Percentiles rank a stretch among this genome's conserved stretches.
Evolutionary conservation across 2,113 vertebrate genomes (phyloP).

Genomic region (Formicarius rufipectus): DNA sequence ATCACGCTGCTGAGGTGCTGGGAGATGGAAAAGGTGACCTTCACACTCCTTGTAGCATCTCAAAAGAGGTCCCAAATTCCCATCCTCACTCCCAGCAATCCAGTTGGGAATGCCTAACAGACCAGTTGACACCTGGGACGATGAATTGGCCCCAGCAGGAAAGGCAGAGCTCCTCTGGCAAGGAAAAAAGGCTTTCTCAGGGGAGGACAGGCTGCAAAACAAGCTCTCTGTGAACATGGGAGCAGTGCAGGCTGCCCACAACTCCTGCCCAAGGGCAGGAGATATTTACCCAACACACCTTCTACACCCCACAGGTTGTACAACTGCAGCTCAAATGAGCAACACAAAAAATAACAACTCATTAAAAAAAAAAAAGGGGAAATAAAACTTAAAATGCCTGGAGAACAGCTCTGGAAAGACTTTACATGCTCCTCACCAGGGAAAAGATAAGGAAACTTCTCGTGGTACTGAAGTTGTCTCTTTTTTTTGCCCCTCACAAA

Average conservation of each 20-base stretch:
- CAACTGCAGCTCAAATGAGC: neutral
- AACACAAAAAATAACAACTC: neutral
- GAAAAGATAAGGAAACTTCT: neutral
- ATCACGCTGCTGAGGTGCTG: neutral
- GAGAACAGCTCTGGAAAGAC: neutral
- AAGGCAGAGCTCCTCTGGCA: neutral
- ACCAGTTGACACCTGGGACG: neutral
- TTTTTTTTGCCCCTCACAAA: neutral
- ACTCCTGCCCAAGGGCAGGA: neutral
- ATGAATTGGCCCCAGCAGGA: neutral
- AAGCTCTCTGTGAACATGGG: neutral
- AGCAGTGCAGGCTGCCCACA: neutral
- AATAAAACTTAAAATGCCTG: neutral
- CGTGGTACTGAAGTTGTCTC: neutral
- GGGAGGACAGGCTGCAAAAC: neutral
- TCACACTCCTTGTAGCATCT: neutral
- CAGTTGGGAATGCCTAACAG: rapidly evolving
- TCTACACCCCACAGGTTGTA: neutral
- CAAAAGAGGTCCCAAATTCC: neutral
- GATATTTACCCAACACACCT: neutral
- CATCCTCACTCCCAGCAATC: neutral
- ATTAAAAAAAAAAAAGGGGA: neutral
- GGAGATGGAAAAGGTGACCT: neutral
- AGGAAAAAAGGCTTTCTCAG: neutral
- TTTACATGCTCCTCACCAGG: neutral